Evolutionary conservation across 2,888 invertebrate species (phyloP), one percentile per base, ranked within the genome.

Genomic region (Zaprionus obscuricornis): DNA sequence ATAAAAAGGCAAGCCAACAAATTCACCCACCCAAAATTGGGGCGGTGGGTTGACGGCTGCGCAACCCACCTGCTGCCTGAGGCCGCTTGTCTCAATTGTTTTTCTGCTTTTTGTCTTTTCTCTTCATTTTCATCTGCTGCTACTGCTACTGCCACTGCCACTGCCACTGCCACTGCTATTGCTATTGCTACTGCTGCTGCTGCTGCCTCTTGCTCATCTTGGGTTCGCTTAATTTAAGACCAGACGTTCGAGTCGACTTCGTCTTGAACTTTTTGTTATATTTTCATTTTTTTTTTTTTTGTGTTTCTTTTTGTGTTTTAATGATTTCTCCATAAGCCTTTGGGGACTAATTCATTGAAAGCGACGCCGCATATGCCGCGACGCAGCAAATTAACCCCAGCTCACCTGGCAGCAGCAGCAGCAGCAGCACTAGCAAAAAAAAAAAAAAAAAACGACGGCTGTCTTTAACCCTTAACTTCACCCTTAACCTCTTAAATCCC

Each of bases 301-400:
- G 18, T 16, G 16, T 46, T 46, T 22, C 14, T n/a, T n/a, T n/a
- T n/a, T n/a, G n/a, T n/a, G n/a, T 76, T 84, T 81, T 84, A 86
- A 86, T 81, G 86, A 84, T 81, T 81, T 68, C 72, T 65, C 62
- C 52, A 29, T 50, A 60, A 77, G 64, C 82, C 86, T 82, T 79
- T 76, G 85, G 86, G 86, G 81, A 81, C 86, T 82, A 84, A 84
- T 81, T 81, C 84, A 56, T 65, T 67, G 69, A 65, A 36, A 57
- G 66, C 71, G 51, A 13, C 62, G 54, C n/a, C 56, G 75, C 79
- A 85, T 84, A 78, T 78, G 78, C 85, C 84, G 52, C 60, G 47
- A 59, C 66, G 71, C 79, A 77, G 77, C 86, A 86, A 81, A 81
- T 81, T 81, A 86, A 81, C 85, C 81, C 78, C 84, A 29, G 55